Percentiles rank a stretch among this genome's conserved stretches.
phyloP scores from a whole-genome alignment of 2,888 invertebrate genomes.

The Leptinotarsa rubiginosa region DNA sequence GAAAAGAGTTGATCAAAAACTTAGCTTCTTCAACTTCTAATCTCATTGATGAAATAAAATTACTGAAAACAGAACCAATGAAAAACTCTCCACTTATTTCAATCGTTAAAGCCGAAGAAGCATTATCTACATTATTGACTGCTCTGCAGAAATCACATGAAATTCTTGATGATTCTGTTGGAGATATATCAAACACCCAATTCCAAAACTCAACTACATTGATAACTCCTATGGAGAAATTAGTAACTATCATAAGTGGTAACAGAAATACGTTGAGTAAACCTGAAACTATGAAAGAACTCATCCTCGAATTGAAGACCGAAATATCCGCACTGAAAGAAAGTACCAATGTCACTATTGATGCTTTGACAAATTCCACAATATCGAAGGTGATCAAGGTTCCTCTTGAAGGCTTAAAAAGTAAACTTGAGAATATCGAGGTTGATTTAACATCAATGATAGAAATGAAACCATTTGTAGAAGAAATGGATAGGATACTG shows the following conservation, averaged over 20 bases:
- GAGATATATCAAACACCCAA: conserved; percentile 34
- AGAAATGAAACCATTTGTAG: neutral
- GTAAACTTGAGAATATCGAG: conserved; percentile 19
- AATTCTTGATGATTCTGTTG: conserved; percentile 8
- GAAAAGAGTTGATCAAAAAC: neutral
- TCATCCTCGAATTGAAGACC: conserved; percentile 39
- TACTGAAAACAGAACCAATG: neutral
- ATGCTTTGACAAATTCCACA: neutral
- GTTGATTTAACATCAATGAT: neutral
- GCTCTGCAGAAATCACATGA: neutral
- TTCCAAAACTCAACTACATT: conserved; percentile 24
- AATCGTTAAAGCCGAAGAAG: conserved; percentile 38
- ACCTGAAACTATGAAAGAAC: conserved; percentile 29
- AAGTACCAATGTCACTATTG: conserved; percentile 13
- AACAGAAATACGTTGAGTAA: conserved; percentile 23
- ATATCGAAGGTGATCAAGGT: conserved; percentile 18
- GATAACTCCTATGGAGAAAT: conserved; percentile 34
- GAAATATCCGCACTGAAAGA: neutral
- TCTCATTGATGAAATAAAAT: neutral
- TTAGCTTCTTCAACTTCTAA: neutral
- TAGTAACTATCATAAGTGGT: conserved; percentile 28
- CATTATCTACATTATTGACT: neutral
- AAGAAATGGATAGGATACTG: conserved; percentile 24
- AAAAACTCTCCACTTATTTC: conserved; percentile 38
- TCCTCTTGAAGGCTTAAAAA: conserved; percentile 25